These are phyloP conservation scores for Arctia plantaginis DNA, from an alignment of 2,888 invertebrate species.

Conservation along the genomic window DNA sequence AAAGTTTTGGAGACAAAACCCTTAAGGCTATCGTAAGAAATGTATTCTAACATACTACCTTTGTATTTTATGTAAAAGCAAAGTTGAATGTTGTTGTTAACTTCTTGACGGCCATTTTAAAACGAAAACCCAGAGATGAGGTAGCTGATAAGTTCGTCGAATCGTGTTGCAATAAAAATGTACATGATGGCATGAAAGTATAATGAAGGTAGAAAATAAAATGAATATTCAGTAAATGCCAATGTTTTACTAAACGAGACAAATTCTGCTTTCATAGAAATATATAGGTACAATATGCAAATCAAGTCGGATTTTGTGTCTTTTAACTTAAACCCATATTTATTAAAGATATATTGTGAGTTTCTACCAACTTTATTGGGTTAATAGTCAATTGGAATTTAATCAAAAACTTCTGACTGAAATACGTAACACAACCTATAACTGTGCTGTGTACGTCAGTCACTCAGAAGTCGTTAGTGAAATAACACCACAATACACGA, in stretches of 20 bases:
- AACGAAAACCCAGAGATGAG: neutral
- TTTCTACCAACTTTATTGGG: no score
- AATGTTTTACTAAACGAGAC: neutral
- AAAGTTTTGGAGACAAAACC: constrained; percentile 15
- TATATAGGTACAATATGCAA: neutral
- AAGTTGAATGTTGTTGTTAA: neutral
- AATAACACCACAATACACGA: no score
- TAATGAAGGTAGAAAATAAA: neutral
- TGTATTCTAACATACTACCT: constrained; percentile 2
- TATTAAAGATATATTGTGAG: no score
- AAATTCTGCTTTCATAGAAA: neutral
- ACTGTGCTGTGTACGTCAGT: no score
- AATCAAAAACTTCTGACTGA: no score
- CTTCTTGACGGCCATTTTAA: neutral
- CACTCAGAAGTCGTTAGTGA: no score
- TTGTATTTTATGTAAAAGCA: neutral
- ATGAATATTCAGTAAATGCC: neutral
- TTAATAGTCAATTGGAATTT: no score
- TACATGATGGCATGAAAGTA: neutral
- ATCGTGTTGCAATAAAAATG: neutral
- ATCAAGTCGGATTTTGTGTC: neutral
- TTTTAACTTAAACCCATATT: neutral
- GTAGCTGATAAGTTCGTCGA: neutral
- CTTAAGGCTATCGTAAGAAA: constrained; percentile 10
- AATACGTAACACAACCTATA: no score